Evolutionary conservation across 2,888 invertebrate species (phyloP).

Genomic region (Ornithoptera priamus): DNA sequence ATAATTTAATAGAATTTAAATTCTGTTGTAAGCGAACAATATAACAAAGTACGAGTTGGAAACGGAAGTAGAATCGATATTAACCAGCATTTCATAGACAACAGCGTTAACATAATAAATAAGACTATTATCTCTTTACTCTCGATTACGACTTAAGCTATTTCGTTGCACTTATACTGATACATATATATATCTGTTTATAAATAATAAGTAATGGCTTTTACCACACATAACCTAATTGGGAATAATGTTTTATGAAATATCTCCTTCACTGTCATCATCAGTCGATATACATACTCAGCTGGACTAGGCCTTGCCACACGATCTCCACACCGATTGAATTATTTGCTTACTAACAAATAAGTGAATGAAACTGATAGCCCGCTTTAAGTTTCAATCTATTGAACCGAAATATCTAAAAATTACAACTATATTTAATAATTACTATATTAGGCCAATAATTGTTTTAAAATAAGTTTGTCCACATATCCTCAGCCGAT

Average conservation of each 20-base stretch:
- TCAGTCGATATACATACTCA: neutral
- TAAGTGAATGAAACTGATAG: too few species aligned
- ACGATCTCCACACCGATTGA: too few species aligned
- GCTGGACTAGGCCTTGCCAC: too few species aligned
- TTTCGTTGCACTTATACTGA: slow-evolving; percentile 22
- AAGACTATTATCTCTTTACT: slow-evolving; percentile 45
- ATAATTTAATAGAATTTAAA: slow-evolving; percentile 16
- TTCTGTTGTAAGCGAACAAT: slow-evolving; percentile 14
- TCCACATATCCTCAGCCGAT: neutral
- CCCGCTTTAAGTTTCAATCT: neutral
- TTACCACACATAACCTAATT: neutral
- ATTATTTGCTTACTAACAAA: too few species aligned
- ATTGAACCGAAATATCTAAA: neutral
- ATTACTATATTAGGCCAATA: slow-evolving; percentile 1
- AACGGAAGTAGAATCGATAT: slow-evolving; percentile 36
- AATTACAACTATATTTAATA: neutral
- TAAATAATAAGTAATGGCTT: neutral
- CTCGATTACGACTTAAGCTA: slow-evolving; percentile 23
- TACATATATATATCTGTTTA: slow-evolving; percentile 5
- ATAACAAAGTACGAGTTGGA: slow-evolving; percentile 43
- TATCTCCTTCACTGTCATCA: neutral
- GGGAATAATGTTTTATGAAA: slow-evolving; percentile 5
- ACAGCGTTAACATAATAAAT: slow-evolving; percentile 58
- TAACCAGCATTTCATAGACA: slow-evolving; percentile 47
- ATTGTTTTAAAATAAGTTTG: neutral